phyloP scores from a whole-genome alignment of 2,888 invertebrate species.

The Tricholauxania praeusta region DNA sequence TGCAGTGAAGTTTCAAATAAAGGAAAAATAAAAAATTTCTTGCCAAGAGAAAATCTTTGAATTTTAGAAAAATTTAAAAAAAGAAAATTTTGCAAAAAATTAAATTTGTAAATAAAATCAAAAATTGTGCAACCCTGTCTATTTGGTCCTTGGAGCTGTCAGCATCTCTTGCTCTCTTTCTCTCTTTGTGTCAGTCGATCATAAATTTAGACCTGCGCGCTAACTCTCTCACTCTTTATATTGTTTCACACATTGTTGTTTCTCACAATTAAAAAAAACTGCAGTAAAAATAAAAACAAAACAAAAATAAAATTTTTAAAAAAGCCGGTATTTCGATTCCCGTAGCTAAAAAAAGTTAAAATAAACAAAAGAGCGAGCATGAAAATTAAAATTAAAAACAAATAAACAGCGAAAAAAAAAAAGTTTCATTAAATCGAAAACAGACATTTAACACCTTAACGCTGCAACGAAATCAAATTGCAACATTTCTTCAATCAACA shows the following conservation, averaged over 20 bases:
- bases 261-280: not conserved
- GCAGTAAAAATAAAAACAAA: not conserved
- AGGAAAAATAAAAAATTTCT: not conserved
- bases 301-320: not conserved
- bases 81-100: not conserved
- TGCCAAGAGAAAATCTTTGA: not conserved
- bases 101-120: not conserved
- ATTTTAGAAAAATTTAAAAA: not conserved
- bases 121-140: not conserved
- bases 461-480: slow-evolving; percentile 6
- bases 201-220: too few species aligned
- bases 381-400: too few species aligned
- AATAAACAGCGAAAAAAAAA: too few species aligned
- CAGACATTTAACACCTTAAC: slow-evolving; percentile 5
- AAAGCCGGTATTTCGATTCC: too few species aligned
- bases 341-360: too few species aligned
- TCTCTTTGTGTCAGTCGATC: too few species aligned
- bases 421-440: not conserved
- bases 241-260: too few species aligned
- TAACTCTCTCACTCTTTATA: too few species aligned
- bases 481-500: slow-evolving; percentile 15
- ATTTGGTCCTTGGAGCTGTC: too few species aligned
- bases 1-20: not conserved
- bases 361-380: too few species aligned
- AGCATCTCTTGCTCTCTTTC: too few species aligned